These are phyloP conservation scores for Eulithis prunata DNA, from an alignment of 2,888 invertebrate genomes.

Conservation along the genomic window DNA sequence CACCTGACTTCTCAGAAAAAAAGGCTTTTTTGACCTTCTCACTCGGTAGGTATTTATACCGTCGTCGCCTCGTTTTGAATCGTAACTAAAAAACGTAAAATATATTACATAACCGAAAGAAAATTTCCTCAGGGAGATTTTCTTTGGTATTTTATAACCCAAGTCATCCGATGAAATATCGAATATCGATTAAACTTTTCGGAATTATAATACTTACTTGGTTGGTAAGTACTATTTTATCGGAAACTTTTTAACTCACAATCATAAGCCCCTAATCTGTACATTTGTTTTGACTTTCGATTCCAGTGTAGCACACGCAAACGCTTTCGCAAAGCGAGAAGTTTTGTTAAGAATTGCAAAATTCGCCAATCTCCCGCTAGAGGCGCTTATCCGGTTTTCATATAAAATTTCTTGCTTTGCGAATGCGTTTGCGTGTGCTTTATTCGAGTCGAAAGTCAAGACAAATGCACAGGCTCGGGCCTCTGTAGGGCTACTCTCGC, in stretches of 20 bases:
- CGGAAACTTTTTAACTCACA: neutral
- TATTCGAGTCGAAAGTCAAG: too few species aligned
- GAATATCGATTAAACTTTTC: constrained; percentile 13
- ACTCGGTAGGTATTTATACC: constrained; percentile 40
- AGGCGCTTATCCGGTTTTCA: too few species aligned
- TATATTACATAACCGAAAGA: constrained; percentile 29
- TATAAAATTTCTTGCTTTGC: too few species aligned
- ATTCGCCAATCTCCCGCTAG: too few species aligned
- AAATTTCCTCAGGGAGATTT: constrained; percentile 27
- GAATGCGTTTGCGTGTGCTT: too few species aligned
- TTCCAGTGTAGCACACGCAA: too few species aligned
- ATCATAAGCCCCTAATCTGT: neutral
- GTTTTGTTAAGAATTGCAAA: too few species aligned
- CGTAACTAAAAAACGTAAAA: constrained; percentile 46
- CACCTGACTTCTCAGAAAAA: constrained; percentile 26
- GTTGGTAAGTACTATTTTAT: neutral
- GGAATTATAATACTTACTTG: neutral
- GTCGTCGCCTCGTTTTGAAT: constrained; percentile 37
- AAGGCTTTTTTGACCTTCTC: constrained; percentile 25
- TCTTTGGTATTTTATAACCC: constrained; percentile 27
- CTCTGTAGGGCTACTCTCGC: too few species aligned
- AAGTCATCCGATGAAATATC: constrained; percentile 19
- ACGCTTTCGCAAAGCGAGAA: too few species aligned
- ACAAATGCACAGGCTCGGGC: too few species aligned
- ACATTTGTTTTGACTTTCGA: too few species aligned